Evolutionary conservation across 2,888 invertebrate species (phyloP).

Genomic region (Cybosia mesomella): DNA sequence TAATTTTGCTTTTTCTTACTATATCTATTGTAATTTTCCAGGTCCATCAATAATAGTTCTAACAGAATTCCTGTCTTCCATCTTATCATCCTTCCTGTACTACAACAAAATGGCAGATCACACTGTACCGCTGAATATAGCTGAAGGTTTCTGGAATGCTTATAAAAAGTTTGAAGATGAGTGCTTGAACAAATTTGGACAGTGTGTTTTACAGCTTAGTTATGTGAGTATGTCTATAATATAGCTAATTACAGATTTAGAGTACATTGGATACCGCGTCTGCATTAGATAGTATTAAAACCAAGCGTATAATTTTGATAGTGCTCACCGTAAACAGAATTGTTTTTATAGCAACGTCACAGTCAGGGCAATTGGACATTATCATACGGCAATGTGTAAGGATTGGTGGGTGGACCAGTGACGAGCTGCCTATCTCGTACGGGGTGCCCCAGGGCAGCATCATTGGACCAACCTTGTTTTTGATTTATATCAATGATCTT

Average conservation of each 20-base stretch:
- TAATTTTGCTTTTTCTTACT: neutral
- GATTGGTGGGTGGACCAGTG: too few relatives aligned
- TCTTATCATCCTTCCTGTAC: slow-evolving; percentile 72
- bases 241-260: too few relatives aligned
- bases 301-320: too few relatives aligned
- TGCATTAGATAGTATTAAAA: too few relatives aligned
- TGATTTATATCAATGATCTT: too few relatives aligned
- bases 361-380: neutral
- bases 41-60: slow-evolving; percentile 75
- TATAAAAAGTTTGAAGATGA: slow-evolving; percentile 70
- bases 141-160: slow-evolving; percentile 74
- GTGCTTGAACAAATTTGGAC: slow-evolving; percentile 71
- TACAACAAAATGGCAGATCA: slow-evolving; percentile 83
- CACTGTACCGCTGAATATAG: slow-evolving; percentile 74
- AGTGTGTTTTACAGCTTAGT: slow-evolving; percentile 66
- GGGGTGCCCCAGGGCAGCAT: too few relatives aligned
- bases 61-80: slow-evolving; percentile 73
- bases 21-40: slow-evolving; percentile 53
- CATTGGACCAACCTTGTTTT: too few relatives aligned
- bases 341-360: neutral
- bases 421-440: too few relatives aligned
- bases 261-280: too few relatives aligned
- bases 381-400: too few relatives aligned
- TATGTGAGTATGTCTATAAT: slow-evolving; percentile 66
- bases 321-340: neutral